Base-by-base conservation (phyloP, 2,797 vertebrate genomes). In the Gymnothorax reevesii region DNA sequence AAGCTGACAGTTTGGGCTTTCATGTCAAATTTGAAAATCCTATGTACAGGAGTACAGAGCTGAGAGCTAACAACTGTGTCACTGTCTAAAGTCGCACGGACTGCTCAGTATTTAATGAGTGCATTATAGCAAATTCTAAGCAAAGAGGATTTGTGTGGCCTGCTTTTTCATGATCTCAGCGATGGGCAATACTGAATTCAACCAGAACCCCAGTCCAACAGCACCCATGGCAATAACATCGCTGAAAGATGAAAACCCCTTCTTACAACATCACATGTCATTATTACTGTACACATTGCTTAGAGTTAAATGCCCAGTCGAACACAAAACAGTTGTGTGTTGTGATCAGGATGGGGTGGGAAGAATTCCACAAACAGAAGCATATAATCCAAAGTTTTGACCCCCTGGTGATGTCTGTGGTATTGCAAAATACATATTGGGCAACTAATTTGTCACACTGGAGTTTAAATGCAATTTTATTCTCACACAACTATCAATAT, bases 401-500 rank as follows among this genome's bases (percentile, higher is more conserved):
- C 22, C 49, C 75, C 42, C n/a, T 79, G 49, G 15, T 8, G 4
- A 54, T 54, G 13, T 79, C 49, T 79, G 9, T 22, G 12, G 15
- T 79, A 17, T 54, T 54, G 6, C 22, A 7, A 20, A 79, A 8
- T 54, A 79, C 17, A 20, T 52, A 79, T 22, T 79, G 75, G 75
- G 9, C 4, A 33, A 12, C 71, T 33, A 42, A 69, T 69, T 25
- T 73, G 66, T 7, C n/a, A 17, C 52, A 77, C 27, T 77, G 33
- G 5, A 52, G 73, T 42, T 73, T 27, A 73, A 27, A 73, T 15
- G 71, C 15, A 3, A 75, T 20, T 79, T 54, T 79, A 27, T 54
- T 79, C 17, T 79, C 2, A 79, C n/a, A 79, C 22, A 79, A 79
- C 4, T 79, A 54, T 79, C 75, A 79, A 75, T 75, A 49, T 42